phyloP scores from a whole-genome alignment of 2,797 vertebrate species.

The Urocyon cinereoargenteus region DNA sequence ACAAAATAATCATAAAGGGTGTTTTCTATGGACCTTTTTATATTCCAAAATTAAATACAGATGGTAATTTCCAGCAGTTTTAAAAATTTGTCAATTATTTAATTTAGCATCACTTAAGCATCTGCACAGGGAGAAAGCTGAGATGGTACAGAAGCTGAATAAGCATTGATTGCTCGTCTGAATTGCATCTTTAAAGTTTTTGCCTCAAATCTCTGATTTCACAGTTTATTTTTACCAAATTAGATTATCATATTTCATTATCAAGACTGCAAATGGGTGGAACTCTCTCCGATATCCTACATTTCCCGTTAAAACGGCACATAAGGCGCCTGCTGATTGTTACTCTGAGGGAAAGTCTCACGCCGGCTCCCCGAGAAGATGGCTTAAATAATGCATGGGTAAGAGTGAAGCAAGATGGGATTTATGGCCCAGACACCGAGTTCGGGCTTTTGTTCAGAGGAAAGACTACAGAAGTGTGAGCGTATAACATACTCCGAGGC shows the following conservation, averaged over 20 bases:
- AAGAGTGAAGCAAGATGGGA: constrained; percentile 77
- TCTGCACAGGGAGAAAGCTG: constrained; percentile 86
- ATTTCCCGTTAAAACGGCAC: constrained; percentile 71
- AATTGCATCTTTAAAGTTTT: constrained; percentile 88
- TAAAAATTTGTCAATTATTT: constrained; percentile 88
- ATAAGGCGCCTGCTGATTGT: constrained; percentile 71
- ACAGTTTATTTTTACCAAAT: constrained; percentile 86
- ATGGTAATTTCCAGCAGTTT: constrained; percentile 87
- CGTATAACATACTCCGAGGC: not conserved
- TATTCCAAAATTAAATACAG: constrained; percentile 85
- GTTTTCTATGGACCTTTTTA: constrained; percentile 86
- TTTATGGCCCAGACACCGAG: constrained; percentile 81
- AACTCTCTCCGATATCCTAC: constrained; percentile 69
- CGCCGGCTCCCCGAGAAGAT: constrained; percentile 73
- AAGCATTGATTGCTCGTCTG: constrained; percentile 88
- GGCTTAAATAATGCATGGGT: constrained; percentile 86
- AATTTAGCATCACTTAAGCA: constrained; percentile 87
- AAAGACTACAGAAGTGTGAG: constrained; percentile 40
- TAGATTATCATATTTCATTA: constrained; percentile 88
- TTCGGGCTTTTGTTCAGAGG: constrained; percentile 82
- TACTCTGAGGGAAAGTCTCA: constrained; percentile 78
- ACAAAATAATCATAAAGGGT: constrained; percentile 83
- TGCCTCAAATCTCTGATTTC: constrained; percentile 87
- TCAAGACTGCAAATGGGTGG: constrained; percentile 81
- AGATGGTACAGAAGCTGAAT: constrained; percentile 87